Evolutionary conservation across 2,797 vertebrate species (phyloP).

Genomic region (Macropodus opercularis): DNA sequence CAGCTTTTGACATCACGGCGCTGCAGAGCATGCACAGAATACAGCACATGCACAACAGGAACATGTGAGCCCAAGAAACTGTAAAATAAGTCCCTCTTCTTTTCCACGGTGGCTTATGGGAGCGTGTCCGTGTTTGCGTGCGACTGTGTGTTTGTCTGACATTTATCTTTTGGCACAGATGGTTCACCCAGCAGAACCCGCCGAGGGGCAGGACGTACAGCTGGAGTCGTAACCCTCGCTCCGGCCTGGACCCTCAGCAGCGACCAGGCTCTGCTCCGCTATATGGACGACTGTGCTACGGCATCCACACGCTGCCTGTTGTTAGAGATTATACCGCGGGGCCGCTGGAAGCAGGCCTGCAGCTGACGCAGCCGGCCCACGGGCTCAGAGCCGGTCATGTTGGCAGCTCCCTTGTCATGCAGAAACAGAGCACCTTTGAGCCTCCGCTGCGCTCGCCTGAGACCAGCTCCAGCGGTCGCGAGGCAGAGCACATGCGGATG

Average conservation of each 20-base stretch:
- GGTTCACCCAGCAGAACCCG: constrained; percentile 78
- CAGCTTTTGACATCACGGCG: constrained; percentile 90
- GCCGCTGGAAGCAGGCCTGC: constrained; percentile 70
- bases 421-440: constrained; percentile 64
- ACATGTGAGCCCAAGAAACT: constrained; percentile 75
- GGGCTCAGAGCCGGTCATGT: constrained; percentile 45
- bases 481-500: constrained; percentile 48
- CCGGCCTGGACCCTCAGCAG: constrained; percentile 64
- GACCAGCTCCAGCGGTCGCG: constrained; percentile 43
- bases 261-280: constrained; percentile 75
- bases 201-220: constrained; percentile 76
- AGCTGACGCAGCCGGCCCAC: constrained; percentile 67
- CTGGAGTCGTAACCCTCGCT: constrained; percentile 71
- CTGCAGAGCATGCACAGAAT: constrained; percentile 82
- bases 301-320: constrained; percentile 79
- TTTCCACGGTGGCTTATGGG: constrained; percentile 8
- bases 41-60: constrained; percentile 73
- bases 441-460: constrained; percentile 49
- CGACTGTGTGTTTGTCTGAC: constrained; percentile 44
- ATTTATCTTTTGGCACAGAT: constrained; percentile 74
- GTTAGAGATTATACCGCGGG: constrained; percentile 66
- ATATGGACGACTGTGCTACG: constrained; percentile 80
- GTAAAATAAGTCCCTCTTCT: constrained; percentile 12
- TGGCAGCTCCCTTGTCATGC: constrained; percentile 49
- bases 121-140: constrained; percentile 17